Conservation (phyloP, 35 echinoderm and acorn worm genomes). For the Holothuria glaberrima region DNA sequence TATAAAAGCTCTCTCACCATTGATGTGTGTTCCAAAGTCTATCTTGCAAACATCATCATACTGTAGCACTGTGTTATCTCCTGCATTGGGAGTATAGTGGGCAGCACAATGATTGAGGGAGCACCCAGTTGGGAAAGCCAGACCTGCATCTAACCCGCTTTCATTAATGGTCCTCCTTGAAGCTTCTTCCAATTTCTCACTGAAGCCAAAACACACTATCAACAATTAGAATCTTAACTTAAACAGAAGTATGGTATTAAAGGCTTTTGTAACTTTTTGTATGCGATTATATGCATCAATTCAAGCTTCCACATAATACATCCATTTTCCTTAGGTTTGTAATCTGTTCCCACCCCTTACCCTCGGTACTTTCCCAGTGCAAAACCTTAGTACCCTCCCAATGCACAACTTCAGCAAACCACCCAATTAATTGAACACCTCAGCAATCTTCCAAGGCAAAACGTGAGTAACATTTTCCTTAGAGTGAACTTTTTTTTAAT, state of each 20-base stretch:
- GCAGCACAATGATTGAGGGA: slow-evolving; percentile 97
- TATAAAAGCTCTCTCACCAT: slow-evolving; percentile 63
- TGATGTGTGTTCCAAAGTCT: slow-evolving; percentile 99
- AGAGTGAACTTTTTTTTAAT: too few relatives aligned
- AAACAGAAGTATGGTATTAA: too few relatives aligned
- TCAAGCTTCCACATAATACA: too few relatives aligned
- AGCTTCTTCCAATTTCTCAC: slow-evolving; percentile 88
- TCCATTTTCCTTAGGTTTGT: too few relatives aligned
- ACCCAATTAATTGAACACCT: too few relatives aligned
- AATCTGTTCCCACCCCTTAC: too few relatives aligned
- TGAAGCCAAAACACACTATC: slow-evolving; percentile 12
- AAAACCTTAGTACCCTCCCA: neutral
- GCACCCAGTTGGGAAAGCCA: slow-evolving; percentile 98
- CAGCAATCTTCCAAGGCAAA: too few relatives aligned
- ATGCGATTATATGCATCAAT: too few relatives aligned
- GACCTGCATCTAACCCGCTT: slow-evolving; percentile 88
- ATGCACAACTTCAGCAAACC: too few relatives aligned
- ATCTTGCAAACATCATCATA: slow-evolving; percentile 99
- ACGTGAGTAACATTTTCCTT: too few relatives aligned
- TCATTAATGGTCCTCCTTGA: slow-evolving; percentile 96
- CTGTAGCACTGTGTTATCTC: slow-evolving; percentile 75
- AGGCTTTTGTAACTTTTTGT: too few relatives aligned
- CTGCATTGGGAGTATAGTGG: slow-evolving; percentile 97
- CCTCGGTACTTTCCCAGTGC: too few relatives aligned
- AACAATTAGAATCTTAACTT: neutral